Base-by-base conservation (phyloP, 1,140 invertebrate species). In the Phymastichus coffea region DNA sequence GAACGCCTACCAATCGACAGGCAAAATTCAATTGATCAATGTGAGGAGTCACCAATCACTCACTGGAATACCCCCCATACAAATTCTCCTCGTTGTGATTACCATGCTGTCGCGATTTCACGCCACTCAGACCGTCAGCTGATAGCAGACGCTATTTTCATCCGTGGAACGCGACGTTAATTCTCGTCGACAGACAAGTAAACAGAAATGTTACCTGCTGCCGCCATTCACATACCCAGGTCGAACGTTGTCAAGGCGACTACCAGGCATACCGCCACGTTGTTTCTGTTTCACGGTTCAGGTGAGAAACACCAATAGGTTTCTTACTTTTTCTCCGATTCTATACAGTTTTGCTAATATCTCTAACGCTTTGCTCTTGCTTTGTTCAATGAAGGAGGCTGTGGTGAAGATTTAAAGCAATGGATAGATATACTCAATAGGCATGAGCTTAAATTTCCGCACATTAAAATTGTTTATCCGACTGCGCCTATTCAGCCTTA, bases 401-500 rank as follows among this genome's bases (percentile, higher is more conserved):
- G 80, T 53, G 88, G 86, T 4, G 67, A 74, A 20, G 83, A 85
- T 60, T 70, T 88, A 43, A 77, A 84, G 61, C 78, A 86, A 63
- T 90, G 87, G 86, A 69, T 90, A 8, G 76, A 83, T 61, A 80
- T 86, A 57, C 57, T 87, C 10, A 75, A 87, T 38, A 77, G 81
- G 14, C 74, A 78, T 51, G 82, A 85, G 63, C 80, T 89, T 61
- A 74, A 76, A 19, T 88, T 88, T 73, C 82, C 85, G 3, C 86
- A 90, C 64, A 83, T 89, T 40, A 88, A 86, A 73, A 76, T 90
- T 30, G 63, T 89, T 33, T 91, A 85, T 72, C 89, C 88, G 8
- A 87, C 86, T 20, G 88, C 89, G 10, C 88, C 88, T 2, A 62
- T 81, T 19, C 83, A 86, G 64, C 82, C 84, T 2, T 90, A 90